Evolutionary conservation across 2,888 invertebrate species (phyloP).

Genomic region (Noctua janthina): DNA sequence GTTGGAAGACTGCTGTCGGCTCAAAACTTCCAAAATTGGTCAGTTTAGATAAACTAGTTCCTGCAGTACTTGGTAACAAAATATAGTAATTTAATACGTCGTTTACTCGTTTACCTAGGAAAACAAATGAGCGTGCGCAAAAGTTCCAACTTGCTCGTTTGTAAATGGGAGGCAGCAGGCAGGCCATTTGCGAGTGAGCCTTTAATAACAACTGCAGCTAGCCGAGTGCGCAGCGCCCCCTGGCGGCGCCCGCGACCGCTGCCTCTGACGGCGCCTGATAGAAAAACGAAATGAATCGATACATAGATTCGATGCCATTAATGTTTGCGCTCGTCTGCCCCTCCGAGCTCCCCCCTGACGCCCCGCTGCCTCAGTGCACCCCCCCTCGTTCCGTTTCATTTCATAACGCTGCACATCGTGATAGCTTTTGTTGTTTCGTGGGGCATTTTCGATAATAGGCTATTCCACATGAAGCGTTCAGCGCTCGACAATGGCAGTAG

Average conservation of each 20-base stretch:
- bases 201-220: constrained; percentile 32
- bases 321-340: constrained; percentile 61
- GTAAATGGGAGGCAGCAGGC: constrained; percentile 29
- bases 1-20: constrained; percentile 4
- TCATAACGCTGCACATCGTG: constrained; percentile 65
- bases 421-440: constrained; percentile 67
- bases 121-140: constrained; percentile 44
- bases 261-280: constrained; percentile 75
- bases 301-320: constrained; percentile 65
- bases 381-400: constrained; percentile 67
- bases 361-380: constrained; percentile 17
- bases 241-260: constrained; percentile 70
- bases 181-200: constrained; percentile 40
- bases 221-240: constrained; percentile 16
- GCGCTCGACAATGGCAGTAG: constrained; percentile 65
- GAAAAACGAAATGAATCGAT: constrained; percentile 76
- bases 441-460: constrained; percentile 73
- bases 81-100: constrained; percentile 36
- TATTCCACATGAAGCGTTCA: constrained; percentile 70
- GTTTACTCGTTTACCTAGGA: constrained; percentile 36
- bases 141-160: constrained; percentile 32
- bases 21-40: constrained; percentile 46
- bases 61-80: constrained; percentile 31
- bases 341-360: constrained; percentile 16
- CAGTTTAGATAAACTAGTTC: constrained; percentile 33